A percentile compares a stretch with the other conserved stretches of the same genome.
Evolutionary conservation across 2,888 invertebrate species (phyloP).

Genomic region (Watsonalla cultraria): DNA sequence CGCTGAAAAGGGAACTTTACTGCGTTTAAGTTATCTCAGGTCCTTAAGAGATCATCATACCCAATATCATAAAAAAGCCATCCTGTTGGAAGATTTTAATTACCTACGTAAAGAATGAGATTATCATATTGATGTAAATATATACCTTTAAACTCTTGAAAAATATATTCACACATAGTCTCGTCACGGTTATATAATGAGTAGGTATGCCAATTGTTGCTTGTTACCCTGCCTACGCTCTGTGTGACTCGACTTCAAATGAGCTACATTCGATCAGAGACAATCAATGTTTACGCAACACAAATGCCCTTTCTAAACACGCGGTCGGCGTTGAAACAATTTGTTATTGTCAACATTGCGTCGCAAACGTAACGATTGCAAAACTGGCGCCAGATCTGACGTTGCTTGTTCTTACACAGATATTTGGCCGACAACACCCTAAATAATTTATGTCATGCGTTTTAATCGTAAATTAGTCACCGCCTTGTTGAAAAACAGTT

Average conservation of each 20-base stretch:
- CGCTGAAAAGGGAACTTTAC: too few species aligned
- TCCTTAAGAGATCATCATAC: too few species aligned
- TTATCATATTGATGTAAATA: too few species aligned
- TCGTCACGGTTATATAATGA: background rate
- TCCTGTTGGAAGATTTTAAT: too few species aligned
- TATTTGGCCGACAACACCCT: slow-evolving; percentile 10
- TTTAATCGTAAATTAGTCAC: slow-evolving; percentile 27
- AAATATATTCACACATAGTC: too few species aligned
- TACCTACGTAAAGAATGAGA: too few species aligned
- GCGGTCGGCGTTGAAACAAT: slow-evolving; percentile 7
- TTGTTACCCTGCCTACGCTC: background rate
- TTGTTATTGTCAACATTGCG: slow-evolving; percentile 24
- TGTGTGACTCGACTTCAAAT: background rate
- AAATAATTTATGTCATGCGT: background rate
- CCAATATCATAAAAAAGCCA: too few species aligned
- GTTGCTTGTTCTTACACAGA: slow-evolving; percentile 3
- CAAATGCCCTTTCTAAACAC: background rate
- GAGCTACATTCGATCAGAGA: background rate
- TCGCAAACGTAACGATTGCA: slow-evolving; percentile 20
- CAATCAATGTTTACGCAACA: slow-evolving; percentile 3
- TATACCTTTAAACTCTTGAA: too few species aligned
- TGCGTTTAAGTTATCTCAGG: too few species aligned
- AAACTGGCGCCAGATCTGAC: slow-evolving; percentile 15
- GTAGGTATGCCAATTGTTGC: background rate
- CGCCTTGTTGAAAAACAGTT: slow-evolving; percentile 18